phyloP scores from a whole-genome alignment of 2,113 vertebrate species.

The Malurus alboscapulatus region DNA sequence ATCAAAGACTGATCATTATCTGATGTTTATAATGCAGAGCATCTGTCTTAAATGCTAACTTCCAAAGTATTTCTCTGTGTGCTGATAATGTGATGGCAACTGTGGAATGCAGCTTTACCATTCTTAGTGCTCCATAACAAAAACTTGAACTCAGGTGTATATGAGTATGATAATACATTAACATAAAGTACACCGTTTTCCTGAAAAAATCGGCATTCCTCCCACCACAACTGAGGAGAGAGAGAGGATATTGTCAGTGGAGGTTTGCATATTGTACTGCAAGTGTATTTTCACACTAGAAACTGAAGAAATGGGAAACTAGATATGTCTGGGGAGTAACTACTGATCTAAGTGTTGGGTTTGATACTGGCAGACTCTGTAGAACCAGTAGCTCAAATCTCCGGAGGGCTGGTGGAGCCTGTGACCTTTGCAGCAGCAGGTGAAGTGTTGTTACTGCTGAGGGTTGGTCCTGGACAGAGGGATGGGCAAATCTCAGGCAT shows the following conservation, averaged over 20 bases:
- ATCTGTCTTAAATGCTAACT: neutral
- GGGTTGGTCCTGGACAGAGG: neutral
- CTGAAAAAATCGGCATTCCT: neutral
- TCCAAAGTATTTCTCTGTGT: constrained; percentile 2
- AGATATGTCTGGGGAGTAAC: constrained; percentile 48
- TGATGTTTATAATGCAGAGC: neutral
- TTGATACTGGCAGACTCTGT: constrained; percentile 56
- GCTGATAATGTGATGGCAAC: neutral
- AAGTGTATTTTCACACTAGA: constrained; percentile 65
- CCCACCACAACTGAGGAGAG: neutral
- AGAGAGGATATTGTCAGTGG: neutral
- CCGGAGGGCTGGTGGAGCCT: neutral
- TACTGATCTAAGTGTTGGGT: constrained; percentile 62
- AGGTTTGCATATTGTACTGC: constrained; percentile 55
- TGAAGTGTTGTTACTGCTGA: neutral
- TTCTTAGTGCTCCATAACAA: neutral
- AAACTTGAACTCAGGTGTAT: neutral
- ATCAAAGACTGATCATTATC: neutral
- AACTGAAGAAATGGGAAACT: constrained; percentile 63
- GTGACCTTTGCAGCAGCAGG: constrained; percentile 32
- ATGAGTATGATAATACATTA: neutral
- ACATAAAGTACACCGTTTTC: neutral
- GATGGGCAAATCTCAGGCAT: neutral
- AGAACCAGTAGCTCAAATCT: constrained; percentile 58
- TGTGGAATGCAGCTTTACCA: neutral